Evolutionary conservation across 2,113 vertebrate genomes (phyloP).

Genomic region (Varanus komodoensis): DNA sequence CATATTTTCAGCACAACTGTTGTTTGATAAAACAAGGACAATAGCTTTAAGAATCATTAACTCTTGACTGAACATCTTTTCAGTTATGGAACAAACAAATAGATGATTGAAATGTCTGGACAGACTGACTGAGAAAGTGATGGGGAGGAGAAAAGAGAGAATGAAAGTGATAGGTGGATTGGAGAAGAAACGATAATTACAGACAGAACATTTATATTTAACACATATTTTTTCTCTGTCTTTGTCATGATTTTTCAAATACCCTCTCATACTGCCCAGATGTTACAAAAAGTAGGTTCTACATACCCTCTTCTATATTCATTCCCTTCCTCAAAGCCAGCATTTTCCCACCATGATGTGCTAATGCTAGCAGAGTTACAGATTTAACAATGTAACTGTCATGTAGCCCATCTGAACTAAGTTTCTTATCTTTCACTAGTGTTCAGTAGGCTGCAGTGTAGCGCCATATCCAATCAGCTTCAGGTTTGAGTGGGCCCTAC

Average conservation of each 20-base stretch:
- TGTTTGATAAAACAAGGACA: slow-evolving; percentile 15
- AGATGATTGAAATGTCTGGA: neutral
- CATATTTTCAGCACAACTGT: neutral
- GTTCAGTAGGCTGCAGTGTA: neutral
- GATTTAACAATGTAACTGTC: neutral
- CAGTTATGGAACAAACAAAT: neutral
- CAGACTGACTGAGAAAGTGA: neutral
- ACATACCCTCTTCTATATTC: neutral
- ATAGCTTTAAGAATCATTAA: neutral
- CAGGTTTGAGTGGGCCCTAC: neutral
- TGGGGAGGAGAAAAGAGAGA: neutral
- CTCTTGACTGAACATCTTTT: neutral
- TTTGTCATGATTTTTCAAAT: neutral
- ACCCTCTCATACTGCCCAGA: neutral
- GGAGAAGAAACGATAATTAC: too few species aligned
- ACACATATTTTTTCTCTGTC: neutral
- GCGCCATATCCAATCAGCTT: neutral
- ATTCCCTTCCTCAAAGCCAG: neutral
- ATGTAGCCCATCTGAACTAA: neutral
- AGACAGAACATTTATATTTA: neutral
- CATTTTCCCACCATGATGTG: neutral
- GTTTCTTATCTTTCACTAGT: neutral
- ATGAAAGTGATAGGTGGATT: neutral
- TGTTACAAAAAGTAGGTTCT: too few species aligned
- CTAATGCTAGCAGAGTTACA: too few species aligned